Base-by-base conservation (phyloP, 2,113 vertebrate species). In the Peromyscus polionotus region DNA sequence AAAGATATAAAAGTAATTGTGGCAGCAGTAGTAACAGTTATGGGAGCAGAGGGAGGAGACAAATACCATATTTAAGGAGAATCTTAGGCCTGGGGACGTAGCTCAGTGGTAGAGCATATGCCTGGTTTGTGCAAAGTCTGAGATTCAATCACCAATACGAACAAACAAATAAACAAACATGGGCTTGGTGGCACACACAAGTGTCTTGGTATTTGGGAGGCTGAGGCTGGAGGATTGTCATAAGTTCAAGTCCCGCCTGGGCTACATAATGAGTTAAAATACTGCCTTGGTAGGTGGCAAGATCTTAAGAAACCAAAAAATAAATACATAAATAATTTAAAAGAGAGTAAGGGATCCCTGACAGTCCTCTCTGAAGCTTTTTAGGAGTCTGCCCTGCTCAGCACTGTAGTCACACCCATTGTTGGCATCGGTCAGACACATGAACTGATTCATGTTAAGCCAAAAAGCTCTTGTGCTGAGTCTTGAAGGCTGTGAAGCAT, bases 1-100 rank as follows among this genome's bases (percentile, higher is more conserved):
- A 59, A 57, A 88, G 26, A 67, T 22, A 59, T 77, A 86, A 96
- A 88, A 92, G 19, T 73, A 75, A 61, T 84, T 51, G 89, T 45
- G 59, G 31, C 87, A 63, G 51, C 33, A 72, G 45, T 48, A 63
- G 7, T 31, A 85, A n/a, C 3, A 36, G 59, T 88, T 88, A 2
- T 8, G 59, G 45, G 59, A 88, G 24, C 28, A 65, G 75, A 92
- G 59, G 63, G 3, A 63, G 73, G 51, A n/a, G 68, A 28, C 51
- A 59, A 14, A 31, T 31, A 6, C 1, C 1, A 3, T 22, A 20
- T 75, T 31, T 81, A 61, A 79, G 42, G 75, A 57, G 48, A 63
- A 68, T 20, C 16, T 10, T 8, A 28, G 24, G 26, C 28, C 67
- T 10, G 33, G 45, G 22, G 11, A 24, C 16, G 7, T 26, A 48